Conservation (phyloP, 2,888 invertebrate species). For the Eurytoma californica region DNA sequence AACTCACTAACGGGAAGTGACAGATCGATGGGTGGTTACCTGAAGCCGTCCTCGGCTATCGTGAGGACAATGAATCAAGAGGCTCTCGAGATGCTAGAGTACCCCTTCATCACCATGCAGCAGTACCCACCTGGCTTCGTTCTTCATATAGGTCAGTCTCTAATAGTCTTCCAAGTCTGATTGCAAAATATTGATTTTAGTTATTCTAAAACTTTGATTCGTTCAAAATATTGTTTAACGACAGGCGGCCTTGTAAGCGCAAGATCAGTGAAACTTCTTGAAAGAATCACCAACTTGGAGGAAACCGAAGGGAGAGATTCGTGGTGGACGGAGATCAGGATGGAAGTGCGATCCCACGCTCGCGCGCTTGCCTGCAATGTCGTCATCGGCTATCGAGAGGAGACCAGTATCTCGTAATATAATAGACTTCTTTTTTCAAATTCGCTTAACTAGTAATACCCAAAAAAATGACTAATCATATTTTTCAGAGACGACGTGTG, state of each 20-base stretch:
- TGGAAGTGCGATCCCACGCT: constrained; percentile 96
- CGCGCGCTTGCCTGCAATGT: constrained; percentile 94
- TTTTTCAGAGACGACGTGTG: constrained; percentile 92
- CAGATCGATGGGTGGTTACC: constrained; percentile 79
- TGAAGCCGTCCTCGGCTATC: constrained; percentile 77
- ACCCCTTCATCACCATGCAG: constrained; percentile 95
- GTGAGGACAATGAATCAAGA: constrained; percentile 84
- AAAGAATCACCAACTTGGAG: constrained; percentile 88
- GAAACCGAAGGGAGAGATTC: constrained; percentile 94
- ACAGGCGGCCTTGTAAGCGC: constrained; percentile 89
- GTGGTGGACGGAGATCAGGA: constrained; percentile 98
- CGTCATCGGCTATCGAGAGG: constrained; percentile 94
- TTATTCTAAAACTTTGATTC: background rate
- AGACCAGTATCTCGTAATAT: constrained; percentile 90
- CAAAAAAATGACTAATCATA: too few species aligned
- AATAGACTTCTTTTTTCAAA: constrained; percentile 53
- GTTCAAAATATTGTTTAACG: background rate
- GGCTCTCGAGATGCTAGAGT: constrained; percentile 92
- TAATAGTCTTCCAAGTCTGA: background rate
- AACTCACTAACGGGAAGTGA: constrained; percentile 85
- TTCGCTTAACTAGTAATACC: too few species aligned
- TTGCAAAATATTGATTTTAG: background rate
- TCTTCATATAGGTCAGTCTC: constrained; percentile 84
- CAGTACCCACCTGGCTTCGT: constrained; percentile 94
- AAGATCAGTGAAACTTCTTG: constrained; percentile 88